These are phyloP conservation scores for Frankliniella intonsa DNA, from an alignment of 2,888 invertebrate genomes.

Conservation along the genomic window DNA sequence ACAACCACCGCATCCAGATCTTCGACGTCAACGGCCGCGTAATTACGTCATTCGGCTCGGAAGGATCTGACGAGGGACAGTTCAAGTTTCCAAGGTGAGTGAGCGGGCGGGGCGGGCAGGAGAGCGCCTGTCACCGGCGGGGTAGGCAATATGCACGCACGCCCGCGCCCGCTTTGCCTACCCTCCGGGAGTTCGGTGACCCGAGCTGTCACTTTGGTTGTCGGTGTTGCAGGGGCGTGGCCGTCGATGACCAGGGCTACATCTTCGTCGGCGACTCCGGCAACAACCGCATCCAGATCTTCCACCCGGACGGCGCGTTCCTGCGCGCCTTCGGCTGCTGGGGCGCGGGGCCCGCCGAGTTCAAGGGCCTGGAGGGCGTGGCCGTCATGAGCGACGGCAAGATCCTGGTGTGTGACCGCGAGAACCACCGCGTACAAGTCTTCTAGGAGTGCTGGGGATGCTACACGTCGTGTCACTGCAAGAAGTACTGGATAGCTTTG, in stretches of 20 bases:
- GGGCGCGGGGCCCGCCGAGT: constrained; percentile 94
- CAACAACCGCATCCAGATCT: constrained; percentile 97
- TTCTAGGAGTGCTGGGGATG: constrained; percentile 57
- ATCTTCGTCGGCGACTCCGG: constrained; percentile 99
- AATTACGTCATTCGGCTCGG: constrained; percentile 84
- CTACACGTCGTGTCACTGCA: too few species aligned
- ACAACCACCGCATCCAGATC: constrained; percentile 95
- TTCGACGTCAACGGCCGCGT: constrained; percentile 92
- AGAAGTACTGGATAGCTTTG: too few species aligned
- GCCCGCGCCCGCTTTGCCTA: too few species aligned
- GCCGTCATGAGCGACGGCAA: constrained; percentile 90
- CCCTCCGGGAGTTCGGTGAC: too few species aligned
- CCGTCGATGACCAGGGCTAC: constrained; percentile 96
- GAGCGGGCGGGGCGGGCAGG: too few species aligned
- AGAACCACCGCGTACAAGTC: constrained; percentile 94
- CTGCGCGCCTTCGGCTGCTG: constrained; percentile 88
- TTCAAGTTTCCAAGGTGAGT: constrained; percentile 90
- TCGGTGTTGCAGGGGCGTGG: constrained; percentile 71
- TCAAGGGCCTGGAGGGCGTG: constrained; percentile 93
- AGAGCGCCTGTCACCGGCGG: too few species aligned
- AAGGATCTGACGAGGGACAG: constrained; percentile 92
- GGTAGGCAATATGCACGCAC: too few species aligned
- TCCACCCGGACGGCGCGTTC: constrained; percentile 93
- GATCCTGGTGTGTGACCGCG: constrained; percentile 91
- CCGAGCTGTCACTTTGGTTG: too few species aligned